phyloP scores from a whole-genome alignment of 2,888 invertebrate species.

The Cephus runcator region DNA sequence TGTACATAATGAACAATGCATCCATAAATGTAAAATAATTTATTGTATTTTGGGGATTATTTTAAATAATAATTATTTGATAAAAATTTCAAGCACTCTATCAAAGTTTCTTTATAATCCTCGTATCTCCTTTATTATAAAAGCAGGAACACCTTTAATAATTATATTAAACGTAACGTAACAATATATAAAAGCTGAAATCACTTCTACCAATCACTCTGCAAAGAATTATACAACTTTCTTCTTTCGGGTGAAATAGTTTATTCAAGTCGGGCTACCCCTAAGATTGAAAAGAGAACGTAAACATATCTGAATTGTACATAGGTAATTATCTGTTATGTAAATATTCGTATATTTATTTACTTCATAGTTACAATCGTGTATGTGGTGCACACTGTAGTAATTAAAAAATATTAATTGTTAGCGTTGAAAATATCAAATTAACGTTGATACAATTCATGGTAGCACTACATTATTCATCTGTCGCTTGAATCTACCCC shows the following conservation, averaged over 20 bases:
- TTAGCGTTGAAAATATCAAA: slow-evolving; percentile 56
- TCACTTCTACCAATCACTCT: background rate
- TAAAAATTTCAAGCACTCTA: slow-evolving; percentile 24
- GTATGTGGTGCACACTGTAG: slow-evolving; percentile 56
- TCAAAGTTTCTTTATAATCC: background rate
- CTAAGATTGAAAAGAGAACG: slow-evolving; percentile 19
- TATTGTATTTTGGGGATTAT: slow-evolving; percentile 48
- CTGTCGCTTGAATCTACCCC: background rate
- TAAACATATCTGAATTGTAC: slow-evolving; percentile 28
- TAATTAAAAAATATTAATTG: slow-evolving; percentile 54
- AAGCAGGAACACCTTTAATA: background rate
- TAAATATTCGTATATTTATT: slow-evolving; percentile 58
- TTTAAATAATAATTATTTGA: slow-evolving; percentile 43
- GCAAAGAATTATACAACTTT: background rate
- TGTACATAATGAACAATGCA: slow-evolving; percentile 24
- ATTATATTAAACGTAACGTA: background rate
- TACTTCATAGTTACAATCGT: slow-evolving; percentile 52
- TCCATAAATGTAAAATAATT: slow-evolving; percentile 38
- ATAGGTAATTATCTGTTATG: slow-evolving; percentile 46
- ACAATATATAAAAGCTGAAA: background rate
- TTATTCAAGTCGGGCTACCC: slow-evolving; percentile 25
- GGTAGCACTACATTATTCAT: slow-evolving; percentile 32
- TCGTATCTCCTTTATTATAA: background rate
- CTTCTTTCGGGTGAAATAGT: slow-evolving; percentile 8
- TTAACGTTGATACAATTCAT: slow-evolving; percentile 45